Evolutionary conservation across 2,888 invertebrate genomes (phyloP).

Genomic region (Zelleria hepariella): DNA sequence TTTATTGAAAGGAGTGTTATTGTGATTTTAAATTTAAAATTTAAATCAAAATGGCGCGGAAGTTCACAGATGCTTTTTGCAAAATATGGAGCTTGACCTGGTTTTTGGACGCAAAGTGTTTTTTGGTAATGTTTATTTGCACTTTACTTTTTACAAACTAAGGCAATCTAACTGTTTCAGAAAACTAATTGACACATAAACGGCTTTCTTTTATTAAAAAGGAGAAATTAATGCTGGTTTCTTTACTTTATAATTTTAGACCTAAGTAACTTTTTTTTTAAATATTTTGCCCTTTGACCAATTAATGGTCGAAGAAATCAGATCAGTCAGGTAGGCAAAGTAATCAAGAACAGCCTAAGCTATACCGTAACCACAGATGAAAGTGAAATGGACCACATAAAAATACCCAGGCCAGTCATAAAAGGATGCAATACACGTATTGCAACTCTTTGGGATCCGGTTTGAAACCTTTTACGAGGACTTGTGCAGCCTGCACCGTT

Average conservation of each 20-base stretch:
- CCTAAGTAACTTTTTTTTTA: neutral
- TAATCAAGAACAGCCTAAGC: neutral
- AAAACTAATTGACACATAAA: neutral
- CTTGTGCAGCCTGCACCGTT: neutral
- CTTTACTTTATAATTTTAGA: neutral
- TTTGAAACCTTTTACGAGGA: neutral
- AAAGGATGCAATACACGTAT: neutral
- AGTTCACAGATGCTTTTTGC: conserved; percentile 34
- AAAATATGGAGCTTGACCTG: conserved; percentile 58
- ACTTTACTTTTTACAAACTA: neutral
- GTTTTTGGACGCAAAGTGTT: conserved; percentile 54
- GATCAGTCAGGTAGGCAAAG: neutral
- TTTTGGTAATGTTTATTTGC: conserved; percentile 35
- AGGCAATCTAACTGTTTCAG: neutral
- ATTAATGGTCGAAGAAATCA: no score
- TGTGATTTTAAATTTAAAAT: conserved; percentile 12
- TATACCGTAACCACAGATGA: neutral
- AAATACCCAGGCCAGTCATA: neutral
- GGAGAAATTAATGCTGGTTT: neutral
- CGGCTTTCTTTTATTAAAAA: neutral
- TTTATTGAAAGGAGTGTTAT: neutral
- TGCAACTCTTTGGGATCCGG: neutral
- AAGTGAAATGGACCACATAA: neutral
- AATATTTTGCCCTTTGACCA: no score
- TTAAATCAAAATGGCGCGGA: conserved; percentile 30